Percentiles rank a stretch among this genome's conserved stretches.
Conservation (phyloP, 2,888 invertebrate genomes). For the Linyphia triangularis region DNA sequence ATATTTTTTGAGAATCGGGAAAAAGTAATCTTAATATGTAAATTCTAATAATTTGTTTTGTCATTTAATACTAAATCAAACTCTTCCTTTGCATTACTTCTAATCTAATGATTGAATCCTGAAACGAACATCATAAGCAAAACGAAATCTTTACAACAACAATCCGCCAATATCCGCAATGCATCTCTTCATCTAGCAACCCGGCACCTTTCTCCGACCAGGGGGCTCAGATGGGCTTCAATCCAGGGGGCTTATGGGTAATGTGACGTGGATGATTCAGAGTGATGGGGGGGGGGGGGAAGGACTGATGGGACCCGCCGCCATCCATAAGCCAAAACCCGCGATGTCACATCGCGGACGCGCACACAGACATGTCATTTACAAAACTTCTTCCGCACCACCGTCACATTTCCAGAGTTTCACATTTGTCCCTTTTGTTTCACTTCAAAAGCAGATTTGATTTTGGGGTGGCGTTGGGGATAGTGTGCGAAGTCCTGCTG, state of each 20-base stretch:
- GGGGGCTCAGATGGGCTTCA: conserved; percentile 75
- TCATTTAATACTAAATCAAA: no score
- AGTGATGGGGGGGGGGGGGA: conserved; percentile 70
- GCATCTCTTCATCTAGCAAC: background rate
- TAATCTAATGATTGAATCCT: background rate
- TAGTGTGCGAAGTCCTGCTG: no score
- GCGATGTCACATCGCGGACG: conserved; percentile 68
- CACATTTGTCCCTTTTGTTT: no score
- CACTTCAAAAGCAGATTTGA: background rate
- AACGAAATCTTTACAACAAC: background rate
- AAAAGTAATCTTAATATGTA: no score
- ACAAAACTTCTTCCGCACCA: conserved; percentile 67
- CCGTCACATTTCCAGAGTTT: conserved; percentile 21
- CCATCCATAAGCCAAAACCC: conserved; percentile 74
- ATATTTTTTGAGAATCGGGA: no score
- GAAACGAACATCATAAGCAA: background rate
- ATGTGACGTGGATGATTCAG: conserved; percentile 75
- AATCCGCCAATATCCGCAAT: conserved; percentile 26
- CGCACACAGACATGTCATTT: conserved; percentile 74
- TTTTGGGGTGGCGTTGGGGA: background rate
- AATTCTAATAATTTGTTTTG: no score
- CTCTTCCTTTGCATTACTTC: no score
- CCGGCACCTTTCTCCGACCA: conserved; percentile 33
- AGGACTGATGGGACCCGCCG: conserved; percentile 57
- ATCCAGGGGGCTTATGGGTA: conserved; percentile 74